Conservation (phyloP, 2,797 vertebrate genomes). For the Catostomus latipinnis region DNA sequence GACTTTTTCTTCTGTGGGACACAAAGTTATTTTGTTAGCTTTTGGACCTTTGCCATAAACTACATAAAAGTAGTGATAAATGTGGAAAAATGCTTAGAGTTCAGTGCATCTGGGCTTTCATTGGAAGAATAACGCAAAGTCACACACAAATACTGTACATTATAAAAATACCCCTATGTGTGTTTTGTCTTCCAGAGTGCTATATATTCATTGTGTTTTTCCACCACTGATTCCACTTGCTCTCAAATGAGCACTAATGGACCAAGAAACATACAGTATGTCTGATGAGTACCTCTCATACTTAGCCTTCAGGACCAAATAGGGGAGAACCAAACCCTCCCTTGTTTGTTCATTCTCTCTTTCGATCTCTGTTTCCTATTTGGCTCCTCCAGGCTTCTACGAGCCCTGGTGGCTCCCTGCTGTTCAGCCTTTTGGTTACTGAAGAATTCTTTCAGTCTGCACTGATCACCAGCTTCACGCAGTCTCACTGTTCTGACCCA, state of each 20-base stretch:
- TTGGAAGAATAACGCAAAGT: background rate
- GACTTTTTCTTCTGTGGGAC: no score
- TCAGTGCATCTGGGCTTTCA: background rate
- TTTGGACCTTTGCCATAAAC: background rate
- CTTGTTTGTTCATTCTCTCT: constrained; percentile 9
- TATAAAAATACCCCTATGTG: background rate
- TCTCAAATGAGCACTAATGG: background rate
- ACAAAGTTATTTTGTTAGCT: background rate
- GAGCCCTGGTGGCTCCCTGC: constrained; percentile 3
- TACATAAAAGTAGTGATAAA: background rate
- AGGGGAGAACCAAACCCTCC: background rate
- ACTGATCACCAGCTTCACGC: background rate
- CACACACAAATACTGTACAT: background rate
- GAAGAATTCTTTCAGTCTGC: constrained; percentile 2
- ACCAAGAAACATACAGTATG: background rate
- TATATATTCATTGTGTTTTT: background rate
- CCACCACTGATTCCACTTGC: background rate
- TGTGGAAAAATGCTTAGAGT: background rate
- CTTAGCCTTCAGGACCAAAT: background rate
- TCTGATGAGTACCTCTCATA: background rate
- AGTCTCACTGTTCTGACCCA: background rate
- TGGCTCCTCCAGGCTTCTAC: background rate
- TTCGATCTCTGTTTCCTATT: background rate
- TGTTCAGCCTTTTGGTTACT: background rate
- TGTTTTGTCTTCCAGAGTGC: background rate